Conservation (phyloP, 1,140 invertebrate species). For the Drosophila athabasca region DNA sequence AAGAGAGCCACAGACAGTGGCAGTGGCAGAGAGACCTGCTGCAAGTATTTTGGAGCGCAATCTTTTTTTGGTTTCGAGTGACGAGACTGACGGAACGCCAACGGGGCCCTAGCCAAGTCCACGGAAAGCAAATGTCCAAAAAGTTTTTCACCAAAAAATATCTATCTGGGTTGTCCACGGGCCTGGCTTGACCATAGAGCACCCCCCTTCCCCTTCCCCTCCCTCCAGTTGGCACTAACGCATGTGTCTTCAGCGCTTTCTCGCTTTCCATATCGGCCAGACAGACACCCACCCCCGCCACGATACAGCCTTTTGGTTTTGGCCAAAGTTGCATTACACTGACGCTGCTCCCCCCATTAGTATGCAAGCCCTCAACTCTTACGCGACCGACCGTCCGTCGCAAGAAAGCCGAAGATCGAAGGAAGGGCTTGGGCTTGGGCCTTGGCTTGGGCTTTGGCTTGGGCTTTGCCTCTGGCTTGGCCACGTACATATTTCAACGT, state of each 20-base stretch:
- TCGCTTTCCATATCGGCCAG: constrained; percentile 73
- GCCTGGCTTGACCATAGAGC: background rate
- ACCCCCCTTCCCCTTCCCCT: background rate
- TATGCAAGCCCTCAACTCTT: constrained; percentile 69
- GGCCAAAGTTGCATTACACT: constrained; percentile 71
- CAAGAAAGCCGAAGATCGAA: constrained; percentile 74
- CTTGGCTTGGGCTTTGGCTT: background rate
- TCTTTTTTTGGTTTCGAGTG: constrained; percentile 50
- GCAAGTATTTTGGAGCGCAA: constrained; percentile 62
- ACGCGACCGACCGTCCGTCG: constrained; percentile 50
- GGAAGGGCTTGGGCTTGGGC: background rate
- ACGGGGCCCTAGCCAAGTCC: constrained; percentile 51
- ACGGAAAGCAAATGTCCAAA: constrained; percentile 61
- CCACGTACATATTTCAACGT: constrained; percentile 76
- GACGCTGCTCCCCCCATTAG: constrained; percentile 58
- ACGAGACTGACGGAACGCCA: constrained; percentile 35
- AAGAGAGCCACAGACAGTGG: constrained; percentile 28
- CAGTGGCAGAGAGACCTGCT: constrained; percentile 7
- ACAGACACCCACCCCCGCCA: constrained; percentile 25
- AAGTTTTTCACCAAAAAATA: constrained; percentile 72
- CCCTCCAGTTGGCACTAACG: background rate
- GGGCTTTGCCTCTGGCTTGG: constrained; percentile 3
- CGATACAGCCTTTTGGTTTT: constrained; percentile 9
- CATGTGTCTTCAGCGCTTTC: constrained; percentile 57
- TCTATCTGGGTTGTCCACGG: constrained; percentile 67